phyloP scores from a whole-genome alignment of 2,888 invertebrate species.

The Pegoplata infirma region DNA sequence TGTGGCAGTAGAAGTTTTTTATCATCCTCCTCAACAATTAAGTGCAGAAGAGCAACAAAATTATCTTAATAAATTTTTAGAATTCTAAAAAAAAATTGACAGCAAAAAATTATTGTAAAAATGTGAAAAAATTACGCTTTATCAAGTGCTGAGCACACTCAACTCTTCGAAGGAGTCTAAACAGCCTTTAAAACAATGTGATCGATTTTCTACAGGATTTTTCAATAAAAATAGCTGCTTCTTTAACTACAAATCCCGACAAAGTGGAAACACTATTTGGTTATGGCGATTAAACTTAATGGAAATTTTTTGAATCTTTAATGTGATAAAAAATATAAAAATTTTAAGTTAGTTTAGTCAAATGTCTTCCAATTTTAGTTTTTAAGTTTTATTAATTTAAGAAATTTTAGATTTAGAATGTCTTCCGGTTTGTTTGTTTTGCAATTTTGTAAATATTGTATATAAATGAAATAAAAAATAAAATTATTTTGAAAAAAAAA shows the following conservation, averaged over 20 bases:
- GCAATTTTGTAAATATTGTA: neutral
- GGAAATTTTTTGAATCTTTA: too few relatives aligned
- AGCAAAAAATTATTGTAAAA: neutral
- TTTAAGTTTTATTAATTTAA: neutral
- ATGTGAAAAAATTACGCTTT: neutral
- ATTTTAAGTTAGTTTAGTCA: too few relatives aligned
- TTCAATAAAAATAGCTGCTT: neutral
- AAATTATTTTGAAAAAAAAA: neutral
- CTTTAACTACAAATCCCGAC: neutral
- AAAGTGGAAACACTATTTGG: slow-evolving; percentile 1
- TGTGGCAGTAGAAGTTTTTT: too few relatives aligned
- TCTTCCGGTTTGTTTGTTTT: slow-evolving; percentile 14
- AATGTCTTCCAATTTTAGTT: slow-evolving; percentile 13
- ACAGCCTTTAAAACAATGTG: neutral
- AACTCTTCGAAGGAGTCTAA: slow-evolving; percentile 8
- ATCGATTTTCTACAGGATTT: neutral
- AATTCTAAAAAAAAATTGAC: slow-evolving; percentile 23
- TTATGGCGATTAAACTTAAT: neutral
- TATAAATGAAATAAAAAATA: neutral
- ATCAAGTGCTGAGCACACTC: neutral
- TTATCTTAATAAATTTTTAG: slow-evolving; percentile 68
- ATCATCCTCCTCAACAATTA: neutral
- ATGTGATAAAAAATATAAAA: too few relatives aligned
- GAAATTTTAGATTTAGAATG: neutral
- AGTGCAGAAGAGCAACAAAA: slow-evolving; percentile 69